Evolutionary conservation across 2,113 vertebrate genomes (phyloP).

Genomic region (Apus apus): DNA sequence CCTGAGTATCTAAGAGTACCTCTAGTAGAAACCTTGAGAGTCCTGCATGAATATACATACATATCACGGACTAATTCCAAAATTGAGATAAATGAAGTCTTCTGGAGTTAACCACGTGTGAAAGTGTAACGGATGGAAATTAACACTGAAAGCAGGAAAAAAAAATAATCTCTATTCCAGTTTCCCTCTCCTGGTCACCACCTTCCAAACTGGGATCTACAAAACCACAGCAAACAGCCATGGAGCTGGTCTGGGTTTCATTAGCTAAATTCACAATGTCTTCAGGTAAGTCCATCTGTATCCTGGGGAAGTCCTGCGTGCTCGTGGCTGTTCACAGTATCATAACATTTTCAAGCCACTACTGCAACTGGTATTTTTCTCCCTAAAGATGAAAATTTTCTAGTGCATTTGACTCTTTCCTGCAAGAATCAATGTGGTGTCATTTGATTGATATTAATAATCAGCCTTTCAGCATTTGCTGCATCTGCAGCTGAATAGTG

Average conservation of each 20-base stretch:
- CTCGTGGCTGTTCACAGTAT: background rate
- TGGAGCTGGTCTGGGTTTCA: background rate
- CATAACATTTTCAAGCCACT: background rate
- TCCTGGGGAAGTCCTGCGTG: background rate
- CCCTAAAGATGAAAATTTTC: background rate
- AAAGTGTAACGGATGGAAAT: background rate
- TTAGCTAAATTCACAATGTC: background rate
- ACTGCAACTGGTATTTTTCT: background rate
- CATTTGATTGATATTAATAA: background rate
- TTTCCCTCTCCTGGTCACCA: background rate
- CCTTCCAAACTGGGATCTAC: background rate
- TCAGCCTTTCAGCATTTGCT: background rate
- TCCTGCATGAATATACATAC: background rate
- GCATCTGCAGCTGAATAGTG: background rate
- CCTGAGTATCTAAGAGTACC: slow-evolving; percentile 12
- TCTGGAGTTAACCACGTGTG: background rate
- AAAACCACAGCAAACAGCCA: background rate
- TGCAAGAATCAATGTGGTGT: background rate
- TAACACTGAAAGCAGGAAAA: background rate
- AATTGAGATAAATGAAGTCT: background rate
- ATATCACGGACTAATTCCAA: background rate
- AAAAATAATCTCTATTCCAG: background rate
- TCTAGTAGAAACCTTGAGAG: background rate
- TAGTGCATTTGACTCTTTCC: background rate
- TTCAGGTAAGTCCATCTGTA: background rate